Base-by-base conservation (phyloP, 2,797 vertebrate species). In the Pangasius djambal region DNA sequence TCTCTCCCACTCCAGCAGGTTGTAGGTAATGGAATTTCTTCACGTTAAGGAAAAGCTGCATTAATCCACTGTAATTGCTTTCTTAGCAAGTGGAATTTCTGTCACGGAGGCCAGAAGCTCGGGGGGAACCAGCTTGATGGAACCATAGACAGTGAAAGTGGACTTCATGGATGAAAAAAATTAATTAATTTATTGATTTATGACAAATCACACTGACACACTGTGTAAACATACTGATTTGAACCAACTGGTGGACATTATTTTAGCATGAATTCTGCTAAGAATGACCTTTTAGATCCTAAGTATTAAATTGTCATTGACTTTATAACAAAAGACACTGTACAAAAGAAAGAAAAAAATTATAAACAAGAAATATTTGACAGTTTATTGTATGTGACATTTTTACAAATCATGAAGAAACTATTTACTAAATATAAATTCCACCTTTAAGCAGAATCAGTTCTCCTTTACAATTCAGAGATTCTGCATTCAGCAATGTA, bases 41-140 rank as follows among this genome's bases (percentile, higher is more conserved):
- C 57, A 34, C n/a, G 2, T 22, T 34, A 22, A 55, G 74, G 3
- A 13, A 70, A 85, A 85, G 85, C 44, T 67, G 79, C 59, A 85
- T 88, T 86, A 86, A 86, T 75, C 70, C 34, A 61, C 37, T 31
- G 34, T n/a, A 75, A 86, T 74, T 67, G 48, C 31, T 77, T 69
- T 83, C 55, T 28, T 57, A 84, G 63, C 61, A 61, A 37, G 65
- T n/a, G 13, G 6, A 59, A 1, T 28, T 37, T 61, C 25, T 83
- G 69, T 65, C 75, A 65, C 34, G 4, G 18, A 59, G 57, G 55
- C 44, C n/a, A 37, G 52, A 65, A 69, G 44, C 48, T 50, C 0
- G 9, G 5, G 10, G 10, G 57, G 13, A 55, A 55, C 7, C 81
- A 55, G 16, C 34, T 8, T 18, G 20, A 50, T 61, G 13, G 2